These are phyloP conservation scores for western clawed frog (Xenopus tropicalis) DNA, from an alignment of 2,113 vertebrate genomes.

Conservation along the genomic window UCB_Xtro_10.0 CM004445.2:111208001-111208500, in stretches of 20 bases:
- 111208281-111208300: slow-evolving; percentile 17
- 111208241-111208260: slow-evolving; percentile 12
- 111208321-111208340: slow-evolving; percentile 14
- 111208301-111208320: slow-evolving; percentile 9
- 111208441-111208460: slow-evolving; percentile 36
- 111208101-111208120: slow-evolving; percentile 6
- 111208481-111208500: slow-evolving; percentile 27
- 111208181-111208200: neutral
- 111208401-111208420: slow-evolving; percentile 31
- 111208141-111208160: too few relatives aligned
- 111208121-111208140: too few relatives aligned
- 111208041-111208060: too few relatives aligned
- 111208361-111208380: slow-evolving; percentile 19
- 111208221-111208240: slow-evolving; percentile 25
- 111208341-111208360: slow-evolving; percentile 38
- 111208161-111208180: too few relatives aligned
- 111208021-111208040: too few relatives aligned
- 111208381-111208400: slow-evolving; percentile 30
- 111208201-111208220: slow-evolving; percentile 5
- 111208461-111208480: slow-evolving; percentile 40
- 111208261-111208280: neutral
- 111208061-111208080: neutral
- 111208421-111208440: slow-evolving; percentile 28
- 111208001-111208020: too few relatives aligned
- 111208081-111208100: neutral